These are phyloP conservation scores for Sebastiscus tertius DNA, from an alignment of 2,797 vertebrate genomes.

Conservation along the genomic window DNA sequence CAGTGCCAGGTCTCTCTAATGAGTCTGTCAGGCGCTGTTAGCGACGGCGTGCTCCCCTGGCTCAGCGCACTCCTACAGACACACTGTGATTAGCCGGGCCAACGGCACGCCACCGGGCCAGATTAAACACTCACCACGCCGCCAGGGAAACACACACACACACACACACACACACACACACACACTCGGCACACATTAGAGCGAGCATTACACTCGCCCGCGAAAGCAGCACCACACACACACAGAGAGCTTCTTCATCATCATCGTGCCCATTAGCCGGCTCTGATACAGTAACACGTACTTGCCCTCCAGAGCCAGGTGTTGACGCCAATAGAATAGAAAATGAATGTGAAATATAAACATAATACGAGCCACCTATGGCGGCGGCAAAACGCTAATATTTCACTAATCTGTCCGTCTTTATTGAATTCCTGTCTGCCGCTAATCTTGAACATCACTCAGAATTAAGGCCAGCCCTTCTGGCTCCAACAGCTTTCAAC, in stretches of 20 bases:
- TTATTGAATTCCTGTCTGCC: slow-evolving; percentile 66
- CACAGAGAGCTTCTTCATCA: slow-evolving; percentile 59
- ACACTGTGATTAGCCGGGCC: slow-evolving; percentile 85
- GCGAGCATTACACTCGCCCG: slow-evolving; percentile 32
- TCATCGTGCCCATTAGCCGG: slow-evolving; percentile 69
- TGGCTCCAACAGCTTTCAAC: slow-evolving; percentile 73
- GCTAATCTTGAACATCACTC: slow-evolving; percentile 76
- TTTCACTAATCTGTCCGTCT: slow-evolving; percentile 60
- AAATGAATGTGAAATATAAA: slow-evolving; percentile 66
- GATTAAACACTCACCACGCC: slow-evolving; percentile 83
- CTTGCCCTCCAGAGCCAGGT: slow-evolving; percentile 71
- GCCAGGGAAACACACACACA: slow-evolving; percentile 76
- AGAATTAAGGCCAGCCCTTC: slow-evolving; percentile 73
- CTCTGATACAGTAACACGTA: slow-evolving; percentile 75
- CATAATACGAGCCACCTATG: slow-evolving; percentile 42
- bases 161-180: slow-evolving; percentile 52
- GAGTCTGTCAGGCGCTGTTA: slow-evolving; percentile 85
- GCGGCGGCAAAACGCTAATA: slow-evolving; percentile 31
- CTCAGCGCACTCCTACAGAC: slow-evolving; percentile 79
- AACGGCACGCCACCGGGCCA: slow-evolving; percentile 84
- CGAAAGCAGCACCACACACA: slow-evolving; percentile 29
- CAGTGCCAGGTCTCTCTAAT: slow-evolving; percentile 85
- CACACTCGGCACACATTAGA: slow-evolving; percentile 46
- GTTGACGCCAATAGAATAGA: slow-evolving; percentile 52
- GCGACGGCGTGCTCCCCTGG: slow-evolving; percentile 79